Evolutionary conservation across 2,113 vertebrate genomes (phyloP).

Genomic region (Megaleporinus macrocephalus): DNA sequence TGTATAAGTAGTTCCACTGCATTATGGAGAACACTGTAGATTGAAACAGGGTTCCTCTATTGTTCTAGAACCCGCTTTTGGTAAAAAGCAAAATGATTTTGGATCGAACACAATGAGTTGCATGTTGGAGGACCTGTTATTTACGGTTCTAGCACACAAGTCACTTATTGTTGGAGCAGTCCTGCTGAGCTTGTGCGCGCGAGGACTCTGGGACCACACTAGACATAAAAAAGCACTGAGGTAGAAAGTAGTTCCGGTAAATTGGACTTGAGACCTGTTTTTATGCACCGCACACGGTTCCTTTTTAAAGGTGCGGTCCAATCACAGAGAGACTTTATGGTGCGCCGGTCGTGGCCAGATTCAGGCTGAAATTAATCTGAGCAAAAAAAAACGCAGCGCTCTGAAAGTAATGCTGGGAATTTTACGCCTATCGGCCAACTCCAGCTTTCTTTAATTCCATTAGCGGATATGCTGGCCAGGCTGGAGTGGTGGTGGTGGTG

Average conservation of each 20-base stretch:
- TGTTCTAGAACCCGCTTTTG: too few species aligned
- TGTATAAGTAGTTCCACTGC: too few species aligned
- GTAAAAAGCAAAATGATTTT: too few species aligned
- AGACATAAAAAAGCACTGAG: background rate
- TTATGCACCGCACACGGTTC: constrained; percentile 23
- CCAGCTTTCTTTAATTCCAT: constrained; percentile 65
- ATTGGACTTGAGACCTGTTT: constrained; percentile 17
- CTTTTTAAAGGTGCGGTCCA: constrained; percentile 9
- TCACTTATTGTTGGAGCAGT: too few species aligned
- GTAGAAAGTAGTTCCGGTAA: background rate
- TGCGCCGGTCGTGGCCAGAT: constrained; percentile 12
- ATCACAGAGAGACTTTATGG: constrained; percentile 4
- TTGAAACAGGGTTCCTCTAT: too few species aligned
- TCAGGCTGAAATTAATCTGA: constrained; percentile 58
- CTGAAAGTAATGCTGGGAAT: constrained; percentile 59
- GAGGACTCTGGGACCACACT: background rate
- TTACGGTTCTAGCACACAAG: too few species aligned
- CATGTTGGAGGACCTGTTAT: too few species aligned
- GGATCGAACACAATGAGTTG: too few species aligned
- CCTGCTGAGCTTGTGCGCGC: too few species aligned
- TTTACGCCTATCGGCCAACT: constrained; percentile 56
- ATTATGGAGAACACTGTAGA: too few species aligned
- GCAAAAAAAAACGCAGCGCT: constrained; percentile 44
- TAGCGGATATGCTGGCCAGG: constrained; percentile 52
- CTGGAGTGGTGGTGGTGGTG: constrained; percentile 69